Percentiles rank a stretch among this genome's conserved stretches.
Conservation (phyloP, 2,113 vertebrate species). For the Platanista minor region DNA sequence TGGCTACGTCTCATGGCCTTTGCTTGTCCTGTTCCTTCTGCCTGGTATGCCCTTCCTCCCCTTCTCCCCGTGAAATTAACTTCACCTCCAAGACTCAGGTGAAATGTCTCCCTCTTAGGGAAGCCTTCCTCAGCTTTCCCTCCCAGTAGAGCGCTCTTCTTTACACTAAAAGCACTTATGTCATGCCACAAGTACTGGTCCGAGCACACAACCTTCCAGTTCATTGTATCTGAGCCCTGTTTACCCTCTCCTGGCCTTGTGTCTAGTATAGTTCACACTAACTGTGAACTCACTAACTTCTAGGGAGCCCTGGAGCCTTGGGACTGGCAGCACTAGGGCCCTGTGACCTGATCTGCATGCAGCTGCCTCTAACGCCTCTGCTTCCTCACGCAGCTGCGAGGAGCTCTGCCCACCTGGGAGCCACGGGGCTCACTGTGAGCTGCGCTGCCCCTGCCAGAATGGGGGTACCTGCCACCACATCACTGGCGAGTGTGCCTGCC, state of each 20-base stretch:
- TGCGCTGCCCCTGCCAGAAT: constrained; percentile 97
- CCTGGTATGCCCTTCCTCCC: background rate
- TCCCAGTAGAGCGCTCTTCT: background rate
- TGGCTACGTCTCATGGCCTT: background rate
- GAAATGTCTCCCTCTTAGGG: background rate
- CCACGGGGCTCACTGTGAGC: constrained; percentile 95
- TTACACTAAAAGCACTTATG: background rate
- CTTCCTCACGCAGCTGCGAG: constrained; percentile 87
- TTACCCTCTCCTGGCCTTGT: background rate
- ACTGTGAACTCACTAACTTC: background rate
- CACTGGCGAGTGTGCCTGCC: constrained; percentile 96
- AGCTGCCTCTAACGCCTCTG: background rate
- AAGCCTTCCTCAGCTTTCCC: background rate
- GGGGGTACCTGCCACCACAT: constrained; percentile 96
- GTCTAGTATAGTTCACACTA: background rate
- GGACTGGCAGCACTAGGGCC: background rate
- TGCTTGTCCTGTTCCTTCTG: background rate
- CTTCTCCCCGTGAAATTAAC: background rate
- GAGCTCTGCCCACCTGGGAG: constrained; percentile 94
- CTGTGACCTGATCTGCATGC: fast-evolving
- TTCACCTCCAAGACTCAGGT: background rate
- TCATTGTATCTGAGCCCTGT: background rate
- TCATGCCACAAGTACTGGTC: background rate
- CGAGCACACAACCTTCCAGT: background rate
- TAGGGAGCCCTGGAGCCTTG: background rate